Conservation (phyloP, 1,140 invertebrate species). For the Diorhabda sublineata region DNA sequence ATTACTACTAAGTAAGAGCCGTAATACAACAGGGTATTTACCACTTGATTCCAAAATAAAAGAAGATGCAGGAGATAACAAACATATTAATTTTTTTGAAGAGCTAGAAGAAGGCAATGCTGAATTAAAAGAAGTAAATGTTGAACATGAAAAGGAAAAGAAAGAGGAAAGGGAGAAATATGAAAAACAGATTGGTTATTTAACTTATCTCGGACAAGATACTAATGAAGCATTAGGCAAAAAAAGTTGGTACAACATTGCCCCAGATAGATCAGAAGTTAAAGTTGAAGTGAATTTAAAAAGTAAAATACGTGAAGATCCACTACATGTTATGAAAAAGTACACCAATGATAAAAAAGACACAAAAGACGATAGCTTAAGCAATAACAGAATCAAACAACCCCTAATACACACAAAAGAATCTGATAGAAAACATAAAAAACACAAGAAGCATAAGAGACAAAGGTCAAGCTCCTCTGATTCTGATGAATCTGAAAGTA, state of each 20-base stretch:
- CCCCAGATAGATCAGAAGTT: constrained; percentile 54
- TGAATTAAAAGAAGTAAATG: constrained; percentile 65
- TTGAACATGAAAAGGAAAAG: constrained; percentile 85
- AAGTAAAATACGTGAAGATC: constrained; percentile 66
- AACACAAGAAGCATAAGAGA: constrained; percentile 39
- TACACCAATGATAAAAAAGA: constrained; percentile 39
- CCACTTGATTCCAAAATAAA: constrained; percentile 38
- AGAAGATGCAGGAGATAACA: constrained; percentile 35
- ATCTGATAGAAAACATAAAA: constrained; percentile 12
- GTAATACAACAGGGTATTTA: constrained; percentile 40
- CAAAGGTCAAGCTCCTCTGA: constrained; percentile 30
- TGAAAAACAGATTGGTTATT: constrained; percentile 94
- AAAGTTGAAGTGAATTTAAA: constrained; percentile 58
- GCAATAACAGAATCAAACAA: constrained; percentile 25
- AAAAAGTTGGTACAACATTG: constrained; percentile 76
- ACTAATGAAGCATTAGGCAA: constrained; percentile 79
- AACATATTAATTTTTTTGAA: constrained; percentile 88
- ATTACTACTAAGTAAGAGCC: constrained; percentile 66
- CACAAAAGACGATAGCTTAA: neutral
- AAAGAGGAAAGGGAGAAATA: constrained; percentile 93
- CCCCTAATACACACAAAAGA: neutral
- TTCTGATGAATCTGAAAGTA: constrained; percentile 33
- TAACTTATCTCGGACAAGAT: constrained; percentile 94
- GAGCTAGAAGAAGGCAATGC: constrained; percentile 73
- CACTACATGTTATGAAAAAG: constrained; percentile 66